phyloP scores from a whole-genome alignment of 2,888 invertebrate species.

The Andrena hattorfiana region DNA sequence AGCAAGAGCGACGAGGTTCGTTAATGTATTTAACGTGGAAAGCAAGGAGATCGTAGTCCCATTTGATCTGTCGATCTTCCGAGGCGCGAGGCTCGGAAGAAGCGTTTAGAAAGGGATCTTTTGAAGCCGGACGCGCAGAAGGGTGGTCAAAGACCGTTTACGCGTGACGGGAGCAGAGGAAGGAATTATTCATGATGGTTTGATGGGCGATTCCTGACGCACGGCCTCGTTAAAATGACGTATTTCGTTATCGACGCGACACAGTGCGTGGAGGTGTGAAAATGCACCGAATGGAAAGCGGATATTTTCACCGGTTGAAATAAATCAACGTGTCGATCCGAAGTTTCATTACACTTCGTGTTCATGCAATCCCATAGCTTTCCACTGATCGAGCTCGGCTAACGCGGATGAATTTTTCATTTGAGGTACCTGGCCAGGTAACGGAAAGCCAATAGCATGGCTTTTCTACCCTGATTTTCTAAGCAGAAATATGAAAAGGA shows the following conservation, averaged over 20 bases:
- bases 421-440: not conserved
- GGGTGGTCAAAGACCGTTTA: constrained; percentile 28
- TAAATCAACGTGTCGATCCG: constrained; percentile 48
- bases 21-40: constrained; percentile 20
- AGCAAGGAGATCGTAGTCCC: constrained; percentile 1
- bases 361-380: constrained; percentile 21
- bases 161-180: constrained; percentile 44
- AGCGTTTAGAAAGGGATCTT: constrained; percentile 8
- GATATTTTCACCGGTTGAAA: constrained; percentile 42
- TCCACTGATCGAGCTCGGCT: constrained; percentile 10
- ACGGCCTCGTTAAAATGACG: constrained; percentile 58
- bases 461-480: not conserved
- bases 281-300: constrained; percentile 42
- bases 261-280: constrained; percentile 41
- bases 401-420: constrained; percentile 34
- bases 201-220: constrained; percentile 54
- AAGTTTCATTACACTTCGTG: constrained; percentile 32
- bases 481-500: too few relatives aligned
- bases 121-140: not conserved
- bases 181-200: constrained; percentile 64
- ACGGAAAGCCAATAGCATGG: not conserved
- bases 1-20: not conserved
- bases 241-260: constrained; percentile 60
- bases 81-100: not conserved
- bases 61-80: constrained; percentile 1